Evolutionary conservation across 2,113 vertebrate genomes (phyloP).

Genomic region (Ancistrus triradiatus): DNA sequence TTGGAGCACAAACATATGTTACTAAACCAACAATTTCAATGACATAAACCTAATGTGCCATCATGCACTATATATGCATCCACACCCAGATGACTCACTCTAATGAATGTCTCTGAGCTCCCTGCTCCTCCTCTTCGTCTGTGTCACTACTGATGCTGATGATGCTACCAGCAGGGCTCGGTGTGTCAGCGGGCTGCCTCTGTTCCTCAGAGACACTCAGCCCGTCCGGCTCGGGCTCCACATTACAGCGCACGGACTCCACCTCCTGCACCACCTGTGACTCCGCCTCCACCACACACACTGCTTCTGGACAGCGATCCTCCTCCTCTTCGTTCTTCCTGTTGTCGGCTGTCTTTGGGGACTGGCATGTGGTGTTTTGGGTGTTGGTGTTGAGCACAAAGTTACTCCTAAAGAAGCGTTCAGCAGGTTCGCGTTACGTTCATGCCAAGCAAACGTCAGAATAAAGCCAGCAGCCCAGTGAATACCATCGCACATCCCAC

Average conservation of each 20-base stretch:
- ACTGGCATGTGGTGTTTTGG: constrained; percentile 81
- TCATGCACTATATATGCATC: no score
- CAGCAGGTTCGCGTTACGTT: no score
- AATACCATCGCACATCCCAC: not conserved
- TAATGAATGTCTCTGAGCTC: constrained; percentile 71
- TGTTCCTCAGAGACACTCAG: constrained; percentile 71
- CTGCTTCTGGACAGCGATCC: constrained; percentile 70
- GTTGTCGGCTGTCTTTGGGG: constrained; percentile 85
- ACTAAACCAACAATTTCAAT: no score
- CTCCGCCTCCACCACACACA: constrained; percentile 68
- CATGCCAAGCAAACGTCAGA: no score
- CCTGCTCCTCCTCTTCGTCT: constrained; percentile 77
- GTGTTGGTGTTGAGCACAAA: constrained; percentile 81
- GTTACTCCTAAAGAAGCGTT: constrained; percentile 73
- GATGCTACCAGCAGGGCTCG: constrained; percentile 86
- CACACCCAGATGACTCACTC: constrained; percentile 72
- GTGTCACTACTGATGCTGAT: constrained; percentile 97
- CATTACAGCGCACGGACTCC: constrained; percentile 63
- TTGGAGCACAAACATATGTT: no score
- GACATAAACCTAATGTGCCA: no score
- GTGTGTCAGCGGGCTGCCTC: constrained; percentile 77
- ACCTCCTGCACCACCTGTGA: constrained; percentile 63
- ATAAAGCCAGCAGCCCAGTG: no score
- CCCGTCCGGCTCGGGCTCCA: constrained; percentile 60
- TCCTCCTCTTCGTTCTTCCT: constrained; percentile 76